phyloP scores from a whole-genome alignment of 2,797 vertebrate genomes.

The Paedocypris micromegethes region DNA sequence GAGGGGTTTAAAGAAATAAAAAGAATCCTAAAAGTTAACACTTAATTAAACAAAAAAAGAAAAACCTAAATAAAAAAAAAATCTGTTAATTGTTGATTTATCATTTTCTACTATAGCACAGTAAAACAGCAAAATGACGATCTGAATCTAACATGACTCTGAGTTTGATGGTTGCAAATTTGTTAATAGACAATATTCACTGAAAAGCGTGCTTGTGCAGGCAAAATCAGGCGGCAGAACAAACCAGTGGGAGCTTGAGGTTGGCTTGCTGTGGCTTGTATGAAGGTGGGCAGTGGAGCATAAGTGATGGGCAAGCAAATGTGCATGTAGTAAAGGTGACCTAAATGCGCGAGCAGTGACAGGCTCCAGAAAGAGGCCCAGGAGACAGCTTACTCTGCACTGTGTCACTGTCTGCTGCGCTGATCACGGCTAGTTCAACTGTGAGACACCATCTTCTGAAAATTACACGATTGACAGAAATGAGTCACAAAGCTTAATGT shows the following conservation, averaged over 20 bases:
- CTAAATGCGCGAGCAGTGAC: slow-evolving; percentile 46
- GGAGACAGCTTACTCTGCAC: slow-evolving; percentile 33
- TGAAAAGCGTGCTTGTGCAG: background rate
- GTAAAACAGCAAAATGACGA: no score
- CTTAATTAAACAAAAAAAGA: no score
- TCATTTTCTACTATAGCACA: no score
- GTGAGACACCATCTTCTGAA: slow-evolving; percentile 14
- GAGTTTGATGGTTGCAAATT: no score
- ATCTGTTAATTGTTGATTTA: no score
- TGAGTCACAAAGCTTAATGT: no score
- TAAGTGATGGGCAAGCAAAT: slow-evolving; percentile 43
- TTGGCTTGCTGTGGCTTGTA: slow-evolving; percentile 17
- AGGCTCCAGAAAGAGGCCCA: slow-evolving; percentile 45
- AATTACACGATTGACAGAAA: background rate
- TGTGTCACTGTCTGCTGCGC: slow-evolving; percentile 32
- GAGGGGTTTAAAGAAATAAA: no score
- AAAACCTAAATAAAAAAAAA: no score
- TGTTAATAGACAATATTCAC: no score
- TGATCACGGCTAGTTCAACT: slow-evolving; percentile 31
- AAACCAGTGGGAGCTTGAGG: slow-evolving; percentile 23
- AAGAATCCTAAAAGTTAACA: no score
- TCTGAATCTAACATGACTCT: no score
- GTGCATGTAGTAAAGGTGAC: slow-evolving; percentile 47
- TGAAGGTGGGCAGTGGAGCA: slow-evolving; percentile 38
- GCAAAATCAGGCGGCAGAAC: background rate